A percentile compares a stretch with the other conserved stretches of the same genome.
Evolutionary conservation across 1,140 invertebrate genomes (phyloP).

Genomic region (Rhopalosiphum padi): DNA sequence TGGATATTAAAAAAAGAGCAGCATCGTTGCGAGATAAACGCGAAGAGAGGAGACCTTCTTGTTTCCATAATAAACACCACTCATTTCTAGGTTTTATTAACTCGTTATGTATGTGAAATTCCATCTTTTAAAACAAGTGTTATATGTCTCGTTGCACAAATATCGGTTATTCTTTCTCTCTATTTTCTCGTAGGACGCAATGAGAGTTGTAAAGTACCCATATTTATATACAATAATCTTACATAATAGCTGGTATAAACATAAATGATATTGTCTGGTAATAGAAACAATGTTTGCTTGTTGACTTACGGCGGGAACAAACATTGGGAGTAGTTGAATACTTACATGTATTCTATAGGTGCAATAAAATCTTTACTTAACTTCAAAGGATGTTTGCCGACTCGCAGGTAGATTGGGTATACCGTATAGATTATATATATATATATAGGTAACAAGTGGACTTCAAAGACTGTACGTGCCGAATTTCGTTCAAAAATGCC

Average conservation of each 20-base stretch:
- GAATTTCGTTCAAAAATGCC: conserved; percentile 40
- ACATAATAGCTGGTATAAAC: conserved; percentile 17
- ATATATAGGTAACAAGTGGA: conserved; percentile 3
- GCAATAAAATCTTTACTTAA: conserved; percentile 54
- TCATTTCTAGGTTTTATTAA: conserved; percentile 32
- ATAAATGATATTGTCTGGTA: neutral
- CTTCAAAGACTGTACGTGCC: conserved; percentile 49
- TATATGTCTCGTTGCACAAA: neutral
- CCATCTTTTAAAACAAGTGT: conserved; percentile 7
- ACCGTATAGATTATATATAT: neutral
- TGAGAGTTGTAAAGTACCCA: neutral
- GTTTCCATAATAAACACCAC: conserved; percentile 28
- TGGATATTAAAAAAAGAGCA: conserved; percentile 22
- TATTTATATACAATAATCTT: neutral
- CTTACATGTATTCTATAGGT: neutral
- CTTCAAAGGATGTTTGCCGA: conserved; percentile 41
- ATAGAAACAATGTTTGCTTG: conserved; percentile 39
- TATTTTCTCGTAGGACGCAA: neutral
- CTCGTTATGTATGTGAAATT: conserved; percentile 7
- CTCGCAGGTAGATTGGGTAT: conserved; percentile 23
- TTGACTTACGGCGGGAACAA: conserved; percentile 50
- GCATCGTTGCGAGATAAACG: neutral
- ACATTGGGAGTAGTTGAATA: conserved; percentile 24
- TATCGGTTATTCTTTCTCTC: neutral
- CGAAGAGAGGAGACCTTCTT: neutral